A percentile compares a stretch with the other conserved stretches of the same genome.
phyloP scores from a whole-genome alignment of 2,888 invertebrate species.

The Choristoneura rosaceana region DNA sequence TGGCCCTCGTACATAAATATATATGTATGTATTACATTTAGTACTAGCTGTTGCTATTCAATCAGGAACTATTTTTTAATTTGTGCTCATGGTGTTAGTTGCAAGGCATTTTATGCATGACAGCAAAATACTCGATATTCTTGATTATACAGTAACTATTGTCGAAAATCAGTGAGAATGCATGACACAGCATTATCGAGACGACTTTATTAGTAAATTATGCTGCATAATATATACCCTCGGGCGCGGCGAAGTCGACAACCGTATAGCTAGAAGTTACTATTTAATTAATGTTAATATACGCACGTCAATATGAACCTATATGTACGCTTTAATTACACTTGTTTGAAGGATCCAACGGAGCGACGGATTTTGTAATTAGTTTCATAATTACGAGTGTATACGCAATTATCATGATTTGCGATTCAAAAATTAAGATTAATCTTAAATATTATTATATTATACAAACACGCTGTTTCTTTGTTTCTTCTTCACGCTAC shows the following conservation, averaged over 20 bases:
- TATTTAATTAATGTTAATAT: constrained; percentile 23
- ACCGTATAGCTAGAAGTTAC: constrained; percentile 9
- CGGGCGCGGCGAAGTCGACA: constrained; percentile 12
- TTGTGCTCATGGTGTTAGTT: no score
- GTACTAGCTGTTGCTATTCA: no score
- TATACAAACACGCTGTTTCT: no score
- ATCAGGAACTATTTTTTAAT: no score
- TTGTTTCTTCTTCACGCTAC: no score
- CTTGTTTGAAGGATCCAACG: constrained; percentile 22
- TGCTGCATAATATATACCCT: constrained; percentile 44
- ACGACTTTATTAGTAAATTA: constrained; percentile 47
- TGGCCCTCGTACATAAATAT: no score
- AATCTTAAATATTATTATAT: no score
- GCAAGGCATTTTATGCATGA: no score
- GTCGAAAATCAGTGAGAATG: neutral
- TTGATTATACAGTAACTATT: neutral
- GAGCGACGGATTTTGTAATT: constrained; percentile 22
- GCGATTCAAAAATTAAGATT: no score
- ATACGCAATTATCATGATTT: neutral
- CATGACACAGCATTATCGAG: constrained; percentile 10
- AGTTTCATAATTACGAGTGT: constrained; percentile 1
- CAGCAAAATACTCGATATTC: no score
- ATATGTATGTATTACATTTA: no score
- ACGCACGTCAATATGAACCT: neutral
- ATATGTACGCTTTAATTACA: neutral